Evolutionary conservation across 2,888 invertebrate species (phyloP).

Genomic region (Troides helena): DNA sequence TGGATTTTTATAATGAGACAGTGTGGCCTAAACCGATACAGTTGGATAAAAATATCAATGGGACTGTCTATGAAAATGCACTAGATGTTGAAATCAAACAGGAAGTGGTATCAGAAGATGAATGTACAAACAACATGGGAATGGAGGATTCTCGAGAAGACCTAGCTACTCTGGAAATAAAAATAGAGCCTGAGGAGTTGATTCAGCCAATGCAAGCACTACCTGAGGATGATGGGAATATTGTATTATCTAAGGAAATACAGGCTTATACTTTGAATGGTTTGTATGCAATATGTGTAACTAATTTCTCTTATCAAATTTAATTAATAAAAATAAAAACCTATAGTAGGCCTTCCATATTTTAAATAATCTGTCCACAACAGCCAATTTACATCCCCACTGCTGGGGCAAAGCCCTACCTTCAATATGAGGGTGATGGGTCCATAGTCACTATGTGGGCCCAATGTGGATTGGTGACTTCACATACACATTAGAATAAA

Average conservation of each 20-base stretch:
- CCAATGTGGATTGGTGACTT: no score
- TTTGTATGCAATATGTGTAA: conserved; percentile 19
- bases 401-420: no score
- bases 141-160: conserved; percentile 33
- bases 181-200: conserved; percentile 66
- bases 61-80: conserved; percentile 39
- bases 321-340: neutral
- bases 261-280: conserved; percentile 18
- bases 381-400: no score
- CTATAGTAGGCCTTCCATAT: no score
- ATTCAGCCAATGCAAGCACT: conserved; percentile 42
- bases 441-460: no score
- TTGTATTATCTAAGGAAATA: neutral
- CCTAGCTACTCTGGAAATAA: conserved; percentile 52
- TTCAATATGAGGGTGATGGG: no score
- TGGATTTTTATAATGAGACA: conserved; percentile 31
- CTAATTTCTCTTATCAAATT: neutral
- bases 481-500: no score
- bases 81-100: conserved; percentile 60
- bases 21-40: conserved; percentile 69
- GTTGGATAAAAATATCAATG: conserved; percentile 51
- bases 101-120: conserved; percentile 62
- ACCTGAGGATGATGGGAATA: conserved; percentile 38
- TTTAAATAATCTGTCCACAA: neutral
- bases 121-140: conserved; percentile 39